A percentile compares a stretch with the other conserved stretches of the same genome.
Evolutionary conservation across 2,113 vertebrate genomes (phyloP).

Genomic region (Zosterops borbonicus): DNA sequence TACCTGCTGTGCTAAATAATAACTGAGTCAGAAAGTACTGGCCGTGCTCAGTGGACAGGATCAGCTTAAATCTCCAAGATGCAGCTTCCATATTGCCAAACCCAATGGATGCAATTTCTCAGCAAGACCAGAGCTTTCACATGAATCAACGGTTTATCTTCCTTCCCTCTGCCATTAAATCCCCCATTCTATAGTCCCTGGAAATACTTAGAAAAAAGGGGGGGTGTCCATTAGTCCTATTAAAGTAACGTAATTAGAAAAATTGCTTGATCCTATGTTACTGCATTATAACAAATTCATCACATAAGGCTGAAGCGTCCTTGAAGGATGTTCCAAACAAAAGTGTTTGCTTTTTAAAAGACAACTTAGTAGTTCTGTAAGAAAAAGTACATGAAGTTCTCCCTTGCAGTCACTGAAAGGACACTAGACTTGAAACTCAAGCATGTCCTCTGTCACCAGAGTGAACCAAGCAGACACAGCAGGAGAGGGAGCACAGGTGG

Average conservation of each 20-base stretch:
- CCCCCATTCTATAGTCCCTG: background rate
- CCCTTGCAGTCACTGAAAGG: background rate
- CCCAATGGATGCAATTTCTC: background rate
- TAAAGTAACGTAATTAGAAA: background rate
- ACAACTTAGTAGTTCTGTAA: background rate
- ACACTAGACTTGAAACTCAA: background rate
- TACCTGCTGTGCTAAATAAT: constrained; percentile 1
- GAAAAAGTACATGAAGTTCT: background rate
- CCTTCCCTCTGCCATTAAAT: background rate
- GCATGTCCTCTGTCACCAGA: fast-evolving
- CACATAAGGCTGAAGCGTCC: background rate
- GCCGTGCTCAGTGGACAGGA: background rate
- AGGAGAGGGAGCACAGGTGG: background rate
- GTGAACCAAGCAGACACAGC: background rate
- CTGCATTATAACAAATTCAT: background rate
- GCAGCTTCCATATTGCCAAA: background rate
- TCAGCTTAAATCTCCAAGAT: background rate
- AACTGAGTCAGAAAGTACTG: background rate
- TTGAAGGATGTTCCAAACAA: background rate
- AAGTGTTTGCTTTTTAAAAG: background rate
- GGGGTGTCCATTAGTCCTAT: background rate
- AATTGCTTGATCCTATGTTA: background rate
- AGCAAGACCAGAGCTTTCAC: background rate
- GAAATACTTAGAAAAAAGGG: background rate
- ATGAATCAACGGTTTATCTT: background rate